These are phyloP conservation scores for Neoarius graeffei DNA, from an alignment of 2,113 vertebrate genomes.

Conservation along the genomic window DNA sequence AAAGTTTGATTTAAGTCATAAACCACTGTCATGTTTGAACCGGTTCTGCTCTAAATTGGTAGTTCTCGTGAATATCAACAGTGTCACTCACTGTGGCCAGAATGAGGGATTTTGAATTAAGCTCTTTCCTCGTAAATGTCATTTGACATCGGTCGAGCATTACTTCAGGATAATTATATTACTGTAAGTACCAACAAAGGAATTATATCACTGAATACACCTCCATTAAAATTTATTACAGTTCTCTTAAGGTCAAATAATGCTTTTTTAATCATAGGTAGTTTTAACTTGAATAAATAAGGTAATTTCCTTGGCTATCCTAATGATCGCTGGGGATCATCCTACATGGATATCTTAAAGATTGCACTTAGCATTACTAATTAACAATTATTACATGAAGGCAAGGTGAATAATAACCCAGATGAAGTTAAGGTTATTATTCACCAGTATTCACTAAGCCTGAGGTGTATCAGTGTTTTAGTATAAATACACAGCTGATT, in stretches of 20 bases:
- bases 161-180: slow-evolving; percentile 56
- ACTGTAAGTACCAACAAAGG: slow-evolving; percentile 59
- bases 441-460: too few species aligned
- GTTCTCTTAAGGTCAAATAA: not conserved
- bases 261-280: not conserved
- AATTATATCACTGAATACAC: not conserved
- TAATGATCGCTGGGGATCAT: not conserved
- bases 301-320: not conserved
- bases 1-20: slow-evolving; percentile 52
- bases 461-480: too few species aligned
- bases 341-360: not conserved
- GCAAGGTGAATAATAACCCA: too few species aligned
- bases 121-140: not conserved
- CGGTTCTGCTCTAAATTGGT: slow-evolving; percentile 40
- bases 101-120: slow-evolving; percentile 43
- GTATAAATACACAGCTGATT: too few species aligned
- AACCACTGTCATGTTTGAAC: slow-evolving; percentile 48
- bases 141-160: slow-evolving; percentile 42
- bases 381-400: too few species aligned
- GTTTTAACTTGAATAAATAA: not conserved
- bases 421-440: too few species aligned
- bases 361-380: not conserved
- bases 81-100: slow-evolving; percentile 42
- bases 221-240: not conserved
- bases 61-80: slow-evolving; percentile 45